Percentiles rank a stretch among this genome's conserved stretches.
These are phyloP conservation scores for Babyrousa celebensis DNA, from an alignment of 2,797 vertebrate species.

Conservation along the genomic window DNA sequence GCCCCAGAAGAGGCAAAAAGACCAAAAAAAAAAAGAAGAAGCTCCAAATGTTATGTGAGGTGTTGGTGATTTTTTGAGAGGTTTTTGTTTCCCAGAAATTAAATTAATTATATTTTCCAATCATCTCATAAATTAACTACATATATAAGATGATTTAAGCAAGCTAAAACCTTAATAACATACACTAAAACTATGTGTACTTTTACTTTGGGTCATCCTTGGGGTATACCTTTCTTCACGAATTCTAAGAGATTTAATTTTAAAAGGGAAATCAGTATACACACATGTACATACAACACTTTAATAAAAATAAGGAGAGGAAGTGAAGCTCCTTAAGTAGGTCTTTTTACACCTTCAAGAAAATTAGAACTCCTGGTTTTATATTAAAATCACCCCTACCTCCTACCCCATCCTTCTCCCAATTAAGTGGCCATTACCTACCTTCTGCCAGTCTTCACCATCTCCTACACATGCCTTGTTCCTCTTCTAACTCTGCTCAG, in stretches of 20 bases:
- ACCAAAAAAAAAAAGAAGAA: background rate
- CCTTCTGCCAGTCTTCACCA: background rate
- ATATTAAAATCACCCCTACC: background rate
- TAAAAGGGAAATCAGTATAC: background rate
- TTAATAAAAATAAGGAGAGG: background rate
- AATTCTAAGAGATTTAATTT: background rate
- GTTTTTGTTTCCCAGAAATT: slow-evolving; percentile 31
- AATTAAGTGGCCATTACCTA: background rate
- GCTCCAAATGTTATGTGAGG: background rate
- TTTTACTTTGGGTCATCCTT: slow-evolving; percentile 4
- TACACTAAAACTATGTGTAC: background rate
- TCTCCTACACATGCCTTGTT: background rate
- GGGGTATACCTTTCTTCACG: slow-evolving; percentile 16
- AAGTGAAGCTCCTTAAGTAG: background rate
- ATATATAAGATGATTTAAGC: background rate
- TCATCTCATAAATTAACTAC: slow-evolving; percentile 17
- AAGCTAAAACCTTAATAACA: slow-evolving; percentile 38
- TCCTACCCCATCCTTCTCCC: background rate
- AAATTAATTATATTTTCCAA: slow-evolving; percentile 47
- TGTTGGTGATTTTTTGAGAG: slow-evolving; percentile 21
- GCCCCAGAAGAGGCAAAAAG: too few species aligned
- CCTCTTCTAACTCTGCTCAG: slow-evolving; percentile 4
- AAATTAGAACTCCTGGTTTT: slow-evolving; percentile 54
- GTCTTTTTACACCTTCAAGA: slow-evolving; percentile 40
- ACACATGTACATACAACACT: background rate